phyloP scores from a whole-genome alignment of 2,113 vertebrate genomes.

The Zootoca vivipara region DNA sequence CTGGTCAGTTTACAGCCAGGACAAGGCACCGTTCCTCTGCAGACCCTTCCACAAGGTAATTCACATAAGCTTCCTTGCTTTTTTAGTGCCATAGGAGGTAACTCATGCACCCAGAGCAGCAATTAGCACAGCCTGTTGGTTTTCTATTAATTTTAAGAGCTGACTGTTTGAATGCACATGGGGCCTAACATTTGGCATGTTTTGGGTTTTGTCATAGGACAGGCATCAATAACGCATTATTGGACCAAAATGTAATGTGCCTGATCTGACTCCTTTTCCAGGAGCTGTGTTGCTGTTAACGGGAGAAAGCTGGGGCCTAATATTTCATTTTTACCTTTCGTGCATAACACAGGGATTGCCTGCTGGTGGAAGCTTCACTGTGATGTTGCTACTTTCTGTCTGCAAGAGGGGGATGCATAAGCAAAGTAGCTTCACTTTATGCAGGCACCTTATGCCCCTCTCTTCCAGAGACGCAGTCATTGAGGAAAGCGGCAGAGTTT shows the following conservation, averaged over 20 bases:
- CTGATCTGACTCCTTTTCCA: neutral
- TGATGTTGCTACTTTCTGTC: neutral
- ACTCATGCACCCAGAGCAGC: neutral
- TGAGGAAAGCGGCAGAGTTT: neutral
- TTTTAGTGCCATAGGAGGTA: neutral
- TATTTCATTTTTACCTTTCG: neutral
- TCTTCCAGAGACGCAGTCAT: neutral
- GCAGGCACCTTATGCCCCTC: neutral
- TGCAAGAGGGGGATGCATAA: neutral
- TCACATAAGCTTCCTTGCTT: neutral
- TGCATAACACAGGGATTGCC: neutral
- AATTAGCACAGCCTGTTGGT: neutral
- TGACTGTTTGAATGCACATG: neutral
- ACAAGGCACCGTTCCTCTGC: constrained; percentile 88
- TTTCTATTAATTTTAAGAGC: constrained; percentile 22
- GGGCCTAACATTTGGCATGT: neutral
- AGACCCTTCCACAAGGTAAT: constrained; percentile 95
- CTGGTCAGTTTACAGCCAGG: constrained; percentile 91
- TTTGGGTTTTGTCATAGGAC: neutral
- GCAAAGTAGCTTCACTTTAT: neutral
- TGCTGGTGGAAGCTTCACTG: neutral
- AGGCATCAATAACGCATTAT: neutral
- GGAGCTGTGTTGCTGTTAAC: neutral
- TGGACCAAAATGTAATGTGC: neutral
- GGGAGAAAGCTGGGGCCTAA: accelerated